Evolutionary conservation across 1,140 invertebrate species (phyloP), one percentile per base, ranked within the genome.

Genomic region (Lysiphlebus fabarum): DNA sequence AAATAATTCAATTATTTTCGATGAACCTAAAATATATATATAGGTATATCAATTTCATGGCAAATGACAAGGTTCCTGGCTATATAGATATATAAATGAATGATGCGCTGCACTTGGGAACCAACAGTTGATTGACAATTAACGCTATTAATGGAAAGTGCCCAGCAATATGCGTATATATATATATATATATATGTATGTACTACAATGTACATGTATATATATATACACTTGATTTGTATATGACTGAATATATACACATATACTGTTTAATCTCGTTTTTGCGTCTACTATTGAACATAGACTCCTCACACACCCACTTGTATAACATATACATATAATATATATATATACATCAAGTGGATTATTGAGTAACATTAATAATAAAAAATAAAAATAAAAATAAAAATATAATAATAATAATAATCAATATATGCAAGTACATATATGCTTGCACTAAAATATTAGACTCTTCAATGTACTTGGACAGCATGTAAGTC

Each of bases 101-200:
- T 33, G 9, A 45, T 12, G 50, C 42, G n/a, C n/a, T n/a, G 58
- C 58, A 40, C 48, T 57, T 53, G n/a, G 48, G 69, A 74, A 74
- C 72, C 73, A 64, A 73, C 67, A 69, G 65, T 66, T 71, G 74
- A 75, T 75, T 74, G 73, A 73, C 75, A 76, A 75, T 76, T 76
- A 74, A 66, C 68, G 61, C 59, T 62, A 65, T 64, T 74, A 74
- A 74, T 75, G 69, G 73, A 67, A 26, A 62, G 63, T 64, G 65
- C 37, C 64, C 58, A 55, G 48, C 65, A n/a, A 73, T 71, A 70
- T 71, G 72, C 69, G 62, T 14, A 14, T 54, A 26, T 44, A 60
- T 55, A 17, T 37, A 14, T 34, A 26, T 26, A 34, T n/a, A n/a
- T n/a, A n/a, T n/a, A n/a, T n/a, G n/a, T n/a, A 34, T 33, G 10